Evolutionary conservation across 2,888 invertebrate genomes (phyloP).

Genomic region (Clivina fossor): DNA sequence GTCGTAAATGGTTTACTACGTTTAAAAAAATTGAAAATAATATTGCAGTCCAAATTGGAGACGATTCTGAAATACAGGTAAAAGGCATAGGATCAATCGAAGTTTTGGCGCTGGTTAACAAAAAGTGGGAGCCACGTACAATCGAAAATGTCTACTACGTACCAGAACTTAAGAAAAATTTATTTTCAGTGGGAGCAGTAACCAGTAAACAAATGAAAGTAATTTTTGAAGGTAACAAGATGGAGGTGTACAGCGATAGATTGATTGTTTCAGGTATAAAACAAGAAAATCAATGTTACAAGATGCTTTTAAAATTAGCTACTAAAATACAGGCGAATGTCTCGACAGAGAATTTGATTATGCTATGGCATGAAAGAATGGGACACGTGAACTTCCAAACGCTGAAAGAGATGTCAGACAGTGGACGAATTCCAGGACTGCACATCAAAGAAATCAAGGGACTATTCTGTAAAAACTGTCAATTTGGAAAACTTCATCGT

Average conservation of each 20-base stretch:
- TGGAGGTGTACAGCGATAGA: conserved; percentile 36
- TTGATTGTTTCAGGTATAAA: conserved; percentile 28
- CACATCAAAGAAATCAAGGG: conserved; percentile 32
- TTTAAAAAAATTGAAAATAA: conserved; percentile 1
- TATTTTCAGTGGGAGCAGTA: conserved; percentile 46
- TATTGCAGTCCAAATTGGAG: conserved; percentile 36
- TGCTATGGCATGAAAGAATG: conserved; percentile 41
- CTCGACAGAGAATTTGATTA: conserved; percentile 28
- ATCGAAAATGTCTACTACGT: conserved; percentile 44
- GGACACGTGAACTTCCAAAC: conserved; percentile 41
- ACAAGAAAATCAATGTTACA: conserved; percentile 40
- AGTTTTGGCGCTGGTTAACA: conserved; percentile 39
- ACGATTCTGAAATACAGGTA: conserved; percentile 39
- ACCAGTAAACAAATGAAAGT: conserved; percentile 42
- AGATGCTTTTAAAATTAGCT: conserved; percentile 37
- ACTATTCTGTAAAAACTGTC: conserved; percentile 38
- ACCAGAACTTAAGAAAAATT: conserved; percentile 44
- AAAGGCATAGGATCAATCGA: conserved; percentile 40
- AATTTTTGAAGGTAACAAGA: conserved; percentile 38
- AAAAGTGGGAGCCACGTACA: conserved; percentile 38
- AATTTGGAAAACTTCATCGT: conserved; percentile 38
- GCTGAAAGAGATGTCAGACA: conserved; percentile 37
- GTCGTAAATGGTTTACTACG: not conserved
- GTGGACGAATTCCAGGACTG: conserved; percentile 35
- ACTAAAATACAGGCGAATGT: conserved; percentile 35